These are phyloP conservation scores for Chloropsis hardwickii DNA, from an alignment of 2,113 vertebrate genomes.

Conservation along the genomic window DNA sequence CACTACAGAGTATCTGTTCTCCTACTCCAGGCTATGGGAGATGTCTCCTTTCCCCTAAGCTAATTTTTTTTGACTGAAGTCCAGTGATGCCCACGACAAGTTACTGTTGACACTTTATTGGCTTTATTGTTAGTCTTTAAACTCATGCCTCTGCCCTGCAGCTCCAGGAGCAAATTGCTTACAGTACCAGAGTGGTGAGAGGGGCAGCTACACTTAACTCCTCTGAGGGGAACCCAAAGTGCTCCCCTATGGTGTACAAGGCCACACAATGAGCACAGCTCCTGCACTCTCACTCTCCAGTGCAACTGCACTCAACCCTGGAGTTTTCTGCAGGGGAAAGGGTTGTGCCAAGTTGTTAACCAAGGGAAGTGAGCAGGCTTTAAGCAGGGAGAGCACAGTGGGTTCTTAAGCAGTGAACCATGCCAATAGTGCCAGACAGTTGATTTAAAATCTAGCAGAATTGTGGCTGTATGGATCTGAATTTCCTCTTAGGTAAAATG, in stretches of 20 bases:
- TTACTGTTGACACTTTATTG: not conserved
- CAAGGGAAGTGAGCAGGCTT: not conserved
- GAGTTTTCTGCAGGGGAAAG: not conserved
- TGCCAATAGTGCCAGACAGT: not conserved
- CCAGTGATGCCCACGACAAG: fast-evolving
- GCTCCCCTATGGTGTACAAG: not conserved
- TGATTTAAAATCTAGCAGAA: not conserved
- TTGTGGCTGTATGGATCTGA: not conserved
- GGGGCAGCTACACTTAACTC: not conserved
- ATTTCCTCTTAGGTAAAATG: not conserved
- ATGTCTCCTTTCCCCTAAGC: not conserved
- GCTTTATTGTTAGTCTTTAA: not conserved
- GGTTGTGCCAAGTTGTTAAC: not conserved
- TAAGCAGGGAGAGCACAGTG: not conserved
- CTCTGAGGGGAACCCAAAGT: not conserved
- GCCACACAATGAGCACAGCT: fast-evolving
- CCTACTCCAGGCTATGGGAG: not conserved
- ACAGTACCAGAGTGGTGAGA: not conserved
- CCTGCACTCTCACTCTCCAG: not conserved
- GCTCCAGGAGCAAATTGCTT: not conserved
- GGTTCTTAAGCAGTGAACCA: not conserved
- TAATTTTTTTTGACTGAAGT: not conserved
- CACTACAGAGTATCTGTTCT: not conserved
- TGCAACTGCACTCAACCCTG: not conserved
- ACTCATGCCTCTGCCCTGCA: not conserved